Evolutionary conservation across 2,888 invertebrate genomes (phyloP).

Genomic region (Lamellibrachia satsuma): DNA sequence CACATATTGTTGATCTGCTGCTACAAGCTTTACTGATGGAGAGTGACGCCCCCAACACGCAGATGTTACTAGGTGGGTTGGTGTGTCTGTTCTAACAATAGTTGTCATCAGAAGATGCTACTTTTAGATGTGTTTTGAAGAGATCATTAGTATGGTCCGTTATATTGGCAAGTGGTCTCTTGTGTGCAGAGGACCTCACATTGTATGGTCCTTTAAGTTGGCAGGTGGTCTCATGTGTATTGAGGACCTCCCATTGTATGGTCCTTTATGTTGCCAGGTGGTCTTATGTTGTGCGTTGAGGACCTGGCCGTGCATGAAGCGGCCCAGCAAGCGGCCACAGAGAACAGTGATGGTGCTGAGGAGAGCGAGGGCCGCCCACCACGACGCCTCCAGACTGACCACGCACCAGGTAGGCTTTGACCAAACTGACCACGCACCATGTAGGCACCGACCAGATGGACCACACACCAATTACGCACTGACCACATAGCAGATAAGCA

Average conservation of each 20-base stretch:
- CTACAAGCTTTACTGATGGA: slow-evolving; percentile 86
- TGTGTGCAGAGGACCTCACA: background rate
- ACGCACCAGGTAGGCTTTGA: background rate
- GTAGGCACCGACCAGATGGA: too few species aligned
- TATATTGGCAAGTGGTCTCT: background rate
- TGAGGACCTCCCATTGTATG: background rate
- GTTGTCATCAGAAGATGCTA: too few species aligned
- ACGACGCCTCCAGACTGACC: background rate
- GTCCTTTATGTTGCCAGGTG: slow-evolving; percentile 68
- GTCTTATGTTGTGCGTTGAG: slow-evolving; percentile 80
- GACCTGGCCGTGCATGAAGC: slow-evolving; percentile 82
- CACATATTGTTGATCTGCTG: slow-evolving; percentile 73
- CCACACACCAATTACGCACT: too few species aligned
- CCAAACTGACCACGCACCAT: too few species aligned
- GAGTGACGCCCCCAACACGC: slow-evolving; percentile 84
- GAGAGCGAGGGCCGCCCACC: background rate
- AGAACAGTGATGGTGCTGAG: background rate
- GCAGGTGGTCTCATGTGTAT: slow-evolving; percentile 75
- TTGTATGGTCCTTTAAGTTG: background rate
- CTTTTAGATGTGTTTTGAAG: too few species aligned
- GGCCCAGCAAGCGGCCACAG: slow-evolving; percentile 69
- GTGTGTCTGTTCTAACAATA: background rate
- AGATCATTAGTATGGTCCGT: background rate
- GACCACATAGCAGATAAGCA: too few species aligned
- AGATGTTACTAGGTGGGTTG: slow-evolving; percentile 78